Percentiles rank a stretch among this genome's conserved stretches.
Evolutionary conservation across 2,113 vertebrate genomes (phyloP).

Genomic region (Lophochroa leadbeateri): DNA sequence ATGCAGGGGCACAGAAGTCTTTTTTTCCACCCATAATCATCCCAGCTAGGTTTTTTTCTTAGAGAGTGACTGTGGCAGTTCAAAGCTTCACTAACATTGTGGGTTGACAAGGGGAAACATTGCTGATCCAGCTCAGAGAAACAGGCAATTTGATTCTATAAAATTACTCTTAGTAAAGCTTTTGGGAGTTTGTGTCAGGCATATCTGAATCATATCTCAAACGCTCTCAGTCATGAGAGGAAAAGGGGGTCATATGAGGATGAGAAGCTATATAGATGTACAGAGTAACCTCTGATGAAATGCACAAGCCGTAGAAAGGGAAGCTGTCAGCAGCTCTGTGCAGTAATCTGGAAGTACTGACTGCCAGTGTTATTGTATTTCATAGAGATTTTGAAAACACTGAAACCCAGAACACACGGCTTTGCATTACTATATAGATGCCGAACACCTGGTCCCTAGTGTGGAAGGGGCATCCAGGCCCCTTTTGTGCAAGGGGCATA

Average conservation of each 20-base stretch:
- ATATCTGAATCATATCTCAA: constrained; percentile 11
- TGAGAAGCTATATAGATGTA: background rate
- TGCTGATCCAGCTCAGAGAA: constrained; percentile 1
- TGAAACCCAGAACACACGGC: background rate
- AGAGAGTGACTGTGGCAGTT: background rate
- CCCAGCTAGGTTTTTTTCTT: background rate
- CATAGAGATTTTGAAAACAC: background rate
- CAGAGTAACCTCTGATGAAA: background rate
- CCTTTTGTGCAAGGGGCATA: background rate
- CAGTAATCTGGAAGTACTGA: background rate
- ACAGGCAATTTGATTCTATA: constrained; percentile 3
- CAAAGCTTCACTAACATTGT: background rate
- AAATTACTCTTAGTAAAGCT: constrained; percentile 19
- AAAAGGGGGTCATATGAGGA: background rate
- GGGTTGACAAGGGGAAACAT: background rate
- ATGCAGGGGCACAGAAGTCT: background rate
- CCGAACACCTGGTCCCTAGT: background rate
- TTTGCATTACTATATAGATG: background rate
- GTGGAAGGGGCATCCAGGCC: background rate
- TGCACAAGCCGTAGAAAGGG: background rate
- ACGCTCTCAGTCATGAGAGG: background rate
- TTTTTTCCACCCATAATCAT: background rate
- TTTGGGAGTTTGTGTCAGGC: background rate
- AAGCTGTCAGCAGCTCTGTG: background rate
- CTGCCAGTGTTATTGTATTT: background rate